These are phyloP conservation scores for Acestrorhynchus altus DNA, from an alignment of 2,797 vertebrate genomes.

Conservation along the genomic window DNA sequence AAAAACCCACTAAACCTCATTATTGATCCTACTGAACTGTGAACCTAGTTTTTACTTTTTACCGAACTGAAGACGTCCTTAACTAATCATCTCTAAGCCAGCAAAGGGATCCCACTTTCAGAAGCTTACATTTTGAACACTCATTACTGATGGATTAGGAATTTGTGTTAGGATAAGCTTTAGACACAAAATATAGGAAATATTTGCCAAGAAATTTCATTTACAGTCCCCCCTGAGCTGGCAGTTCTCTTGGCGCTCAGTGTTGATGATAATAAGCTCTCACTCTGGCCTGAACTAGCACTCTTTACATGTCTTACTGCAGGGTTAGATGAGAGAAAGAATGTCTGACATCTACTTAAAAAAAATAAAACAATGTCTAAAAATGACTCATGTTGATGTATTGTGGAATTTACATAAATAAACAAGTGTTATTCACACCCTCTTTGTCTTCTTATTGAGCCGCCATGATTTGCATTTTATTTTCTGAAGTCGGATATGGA, in stretches of 20 bases:
- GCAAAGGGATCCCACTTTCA: slow-evolving; percentile 1
- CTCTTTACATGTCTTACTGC: slow-evolving; percentile 62
- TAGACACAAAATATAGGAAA: slow-evolving; percentile 2
- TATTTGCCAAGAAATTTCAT: slow-evolving; percentile 15
- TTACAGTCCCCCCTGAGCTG: slow-evolving; percentile 49
- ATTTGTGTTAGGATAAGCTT: slow-evolving; percentile 13
- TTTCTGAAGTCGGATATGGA: not conserved
- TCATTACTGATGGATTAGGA: not conserved
- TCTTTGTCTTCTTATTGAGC: not conserved
- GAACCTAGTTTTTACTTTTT: slow-evolving; percentile 24
- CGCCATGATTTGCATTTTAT: not conserved
- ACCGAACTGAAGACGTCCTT: slow-evolving; percentile 4
- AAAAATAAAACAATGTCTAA: slow-evolving; percentile 49
- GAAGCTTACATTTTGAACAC: slow-evolving; percentile 13
- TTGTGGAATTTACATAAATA: slow-evolving; percentile 70
- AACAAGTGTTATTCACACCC: slow-evolving; percentile 43
- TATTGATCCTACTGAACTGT: slow-evolving; percentile 46
- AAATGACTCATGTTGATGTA: slow-evolving; percentile 79
- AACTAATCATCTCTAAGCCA: slow-evolving; percentile 20
- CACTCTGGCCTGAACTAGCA: slow-evolving; percentile 64
- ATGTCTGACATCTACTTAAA: slow-evolving; percentile 68
- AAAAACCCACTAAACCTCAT: slow-evolving; percentile 23
- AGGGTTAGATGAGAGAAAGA: slow-evolving; percentile 63
- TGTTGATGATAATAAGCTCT: slow-evolving; percentile 46
- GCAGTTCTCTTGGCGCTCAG: slow-evolving; percentile 46